These are phyloP conservation scores for Platysternon megacephalum DNA, from an alignment of 2,113 vertebrate species.

Conservation along the genomic window DNA sequence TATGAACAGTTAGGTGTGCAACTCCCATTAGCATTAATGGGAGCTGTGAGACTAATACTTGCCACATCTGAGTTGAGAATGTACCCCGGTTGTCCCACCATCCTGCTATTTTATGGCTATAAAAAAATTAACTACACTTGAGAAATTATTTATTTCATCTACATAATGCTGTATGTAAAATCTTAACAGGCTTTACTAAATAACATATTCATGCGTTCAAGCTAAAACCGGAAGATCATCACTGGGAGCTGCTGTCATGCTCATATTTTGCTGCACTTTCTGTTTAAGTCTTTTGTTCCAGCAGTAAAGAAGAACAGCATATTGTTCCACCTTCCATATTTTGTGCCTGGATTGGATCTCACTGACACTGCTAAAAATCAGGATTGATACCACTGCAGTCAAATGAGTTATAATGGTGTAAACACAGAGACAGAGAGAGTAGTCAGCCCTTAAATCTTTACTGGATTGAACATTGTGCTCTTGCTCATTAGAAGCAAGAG, in stretches of 20 bases:
- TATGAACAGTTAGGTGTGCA: not conserved
- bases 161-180: not conserved
- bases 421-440: not conserved
- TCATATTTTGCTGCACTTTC: constrained; percentile 46
- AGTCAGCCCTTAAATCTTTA: not conserved
- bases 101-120: not conserved
- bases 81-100: not conserved
- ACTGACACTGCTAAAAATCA: not conserved
- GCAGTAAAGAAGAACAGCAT: constrained; percentile 14
- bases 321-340: constrained; percentile 7
- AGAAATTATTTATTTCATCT: not conserved
- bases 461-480: not conserved
- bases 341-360: not conserved
- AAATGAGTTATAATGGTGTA: not conserved
- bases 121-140: not conserved
- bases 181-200: not conserved
- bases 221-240: constrained; percentile 36
- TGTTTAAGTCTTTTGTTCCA: constrained; percentile 45
- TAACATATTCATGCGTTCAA: not conserved
- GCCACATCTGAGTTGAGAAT: not conserved
- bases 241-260: constrained; percentile 46
- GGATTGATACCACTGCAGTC: rapidly evolving
- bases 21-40: not conserved
- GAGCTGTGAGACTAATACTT: not conserved
- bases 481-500: too few relatives aligned